Base-by-base conservation (phyloP, 2,888 invertebrate genomes). In the Hyposoter didymator region DNA sequence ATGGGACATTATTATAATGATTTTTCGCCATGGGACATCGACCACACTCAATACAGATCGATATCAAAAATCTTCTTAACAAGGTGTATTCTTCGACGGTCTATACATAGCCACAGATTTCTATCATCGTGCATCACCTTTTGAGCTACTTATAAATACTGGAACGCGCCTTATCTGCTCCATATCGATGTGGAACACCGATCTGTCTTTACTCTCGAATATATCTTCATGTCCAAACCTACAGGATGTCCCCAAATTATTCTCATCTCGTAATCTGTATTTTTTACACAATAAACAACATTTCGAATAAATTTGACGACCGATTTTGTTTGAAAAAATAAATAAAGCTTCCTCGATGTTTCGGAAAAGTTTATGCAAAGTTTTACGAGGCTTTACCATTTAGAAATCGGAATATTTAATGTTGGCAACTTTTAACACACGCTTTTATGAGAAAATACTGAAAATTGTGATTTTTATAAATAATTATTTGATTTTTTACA, bases 21-120 rank as follows among this genome's bases (percentile, higher is more conserved):
- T 64, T 19, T 85, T 85, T 81, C 85, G 76, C 85, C 80, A 78
- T 80, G 85, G 85, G 83, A 85, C 83, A 78, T 83, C 80, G 75
- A 80, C 62, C 80, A 76, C 32, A 45, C 78, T 55, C 78, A 69
- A 82, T 74, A 78, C 47, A 79, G 76, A 85, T 85, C 28, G 49
- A 80, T 81, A 76, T 80, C 75, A 83, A 80, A 67, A 78, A 55
- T 80, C 55, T 69, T 80, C 69, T 76, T 83, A 85, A 85, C 85
- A 83, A 85, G 85, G 67, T 67, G 74, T 82, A 85, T 85, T 82
- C 85, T 85, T 85, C 85, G 75, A 82, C 59, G 70, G 45, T 28
- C 35, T 32, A 67, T 47, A 76, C 35, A 76, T 52, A 39, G 7
- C 19, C 22, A 10, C 28, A 52, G 78, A 69, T 70, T 70, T 49